Conservation (phyloP, 2,113 vertebrate species). For the Chroicocephalus ridibundus region DNA sequence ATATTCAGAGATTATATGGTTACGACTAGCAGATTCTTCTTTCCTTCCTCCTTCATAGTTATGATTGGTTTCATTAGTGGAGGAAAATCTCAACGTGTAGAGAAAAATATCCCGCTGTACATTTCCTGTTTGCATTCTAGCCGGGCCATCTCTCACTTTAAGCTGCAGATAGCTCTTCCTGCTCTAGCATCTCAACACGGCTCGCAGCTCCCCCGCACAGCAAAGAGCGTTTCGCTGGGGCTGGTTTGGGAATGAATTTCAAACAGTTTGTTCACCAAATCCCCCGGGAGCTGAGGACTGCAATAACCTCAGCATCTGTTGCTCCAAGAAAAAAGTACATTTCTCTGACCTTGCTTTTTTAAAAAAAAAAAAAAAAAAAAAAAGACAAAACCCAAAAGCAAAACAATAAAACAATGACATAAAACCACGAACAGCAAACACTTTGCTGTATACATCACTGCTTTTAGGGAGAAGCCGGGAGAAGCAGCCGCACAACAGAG, state of each 20-base stretch:
- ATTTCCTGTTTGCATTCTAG: background rate
- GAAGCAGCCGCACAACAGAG: background rate
- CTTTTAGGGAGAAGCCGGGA: background rate
- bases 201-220: background rate
- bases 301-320: background rate
- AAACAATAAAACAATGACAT: background rate
- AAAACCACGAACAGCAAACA: background rate
- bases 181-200: background rate
- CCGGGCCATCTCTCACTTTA: background rate
- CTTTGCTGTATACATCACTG: background rate
- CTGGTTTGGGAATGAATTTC: background rate
- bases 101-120: background rate
- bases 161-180: background rate
- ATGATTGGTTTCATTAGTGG: background rate
- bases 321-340: background rate
- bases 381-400: background rate
- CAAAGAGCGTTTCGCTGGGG: background rate
- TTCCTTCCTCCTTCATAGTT: background rate
- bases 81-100: background rate
- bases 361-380: too few species aligned
- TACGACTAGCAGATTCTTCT: background rate
- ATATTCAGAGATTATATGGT: background rate
- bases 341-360: background rate
- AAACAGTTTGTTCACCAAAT: background rate
- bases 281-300: background rate